Evolutionary conservation across 2,113 vertebrate genomes (phyloP).

Genomic region (Mus pahari): DNA sequence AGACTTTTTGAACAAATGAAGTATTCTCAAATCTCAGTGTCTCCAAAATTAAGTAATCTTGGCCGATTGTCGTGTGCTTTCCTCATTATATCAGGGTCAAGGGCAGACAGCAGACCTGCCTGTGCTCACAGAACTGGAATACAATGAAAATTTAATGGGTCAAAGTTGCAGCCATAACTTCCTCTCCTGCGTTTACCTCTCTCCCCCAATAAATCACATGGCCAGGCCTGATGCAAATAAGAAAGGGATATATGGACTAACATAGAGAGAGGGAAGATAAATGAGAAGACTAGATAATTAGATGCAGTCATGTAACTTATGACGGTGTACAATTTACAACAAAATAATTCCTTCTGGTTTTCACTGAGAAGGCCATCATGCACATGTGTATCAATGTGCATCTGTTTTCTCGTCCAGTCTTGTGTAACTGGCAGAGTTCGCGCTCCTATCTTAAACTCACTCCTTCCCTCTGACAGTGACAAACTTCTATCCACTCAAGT

Average conservation of each 20-base stretch:
- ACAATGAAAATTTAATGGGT: background rate
- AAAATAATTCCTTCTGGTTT: conserved; percentile 16
- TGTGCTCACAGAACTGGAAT: background rate
- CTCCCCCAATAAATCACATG: background rate
- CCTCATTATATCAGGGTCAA: background rate
- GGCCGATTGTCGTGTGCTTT: background rate
- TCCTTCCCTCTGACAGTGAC: background rate
- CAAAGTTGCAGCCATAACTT: background rate
- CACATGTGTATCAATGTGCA: fast-evolving
- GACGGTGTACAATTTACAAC: background rate
- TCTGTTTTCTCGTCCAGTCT: background rate
- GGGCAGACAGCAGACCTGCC: background rate
- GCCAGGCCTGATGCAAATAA: background rate
- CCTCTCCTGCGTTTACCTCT: background rate
- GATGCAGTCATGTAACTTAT: background rate
- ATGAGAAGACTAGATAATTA: background rate
- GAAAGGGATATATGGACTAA: background rate
- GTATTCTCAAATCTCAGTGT: background rate
- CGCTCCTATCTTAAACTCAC: background rate
- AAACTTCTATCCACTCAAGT: background rate
- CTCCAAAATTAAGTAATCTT: background rate
- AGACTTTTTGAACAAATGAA: background rate
- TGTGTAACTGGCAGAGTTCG: background rate
- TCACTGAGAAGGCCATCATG: background rate
- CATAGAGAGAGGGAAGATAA: background rate